Evolutionary conservation across 2,888 invertebrate genomes (phyloP).

Genomic region (Zygogramma bicolorata): DNA sequence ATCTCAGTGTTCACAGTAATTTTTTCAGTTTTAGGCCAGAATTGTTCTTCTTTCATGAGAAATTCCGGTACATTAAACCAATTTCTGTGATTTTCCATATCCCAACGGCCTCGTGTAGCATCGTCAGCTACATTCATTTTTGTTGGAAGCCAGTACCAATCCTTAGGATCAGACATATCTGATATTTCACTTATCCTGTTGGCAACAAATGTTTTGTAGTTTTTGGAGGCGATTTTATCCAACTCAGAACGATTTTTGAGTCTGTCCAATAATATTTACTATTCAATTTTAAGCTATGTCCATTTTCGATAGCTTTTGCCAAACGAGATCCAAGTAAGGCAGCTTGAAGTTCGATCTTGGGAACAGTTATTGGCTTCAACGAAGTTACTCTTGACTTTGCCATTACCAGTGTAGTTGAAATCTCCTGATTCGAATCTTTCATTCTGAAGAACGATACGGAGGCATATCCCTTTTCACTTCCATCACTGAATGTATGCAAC

Average conservation of each 20-base stretch:
- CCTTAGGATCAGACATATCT: not conserved
- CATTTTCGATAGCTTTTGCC: not conserved
- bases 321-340: not conserved
- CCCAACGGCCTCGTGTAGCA: not conserved
- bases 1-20: not conserved
- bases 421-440: not conserved
- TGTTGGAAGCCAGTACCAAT: not conserved
- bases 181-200: not conserved
- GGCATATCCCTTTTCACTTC: not conserved
- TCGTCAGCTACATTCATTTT: not conserved
- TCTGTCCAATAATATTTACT: not conserved
- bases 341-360: not conserved
- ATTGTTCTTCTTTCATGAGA: not conserved
- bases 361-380: not conserved
- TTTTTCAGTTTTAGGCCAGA: not conserved
- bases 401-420: no score
- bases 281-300: not conserved
- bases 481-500: not conserved
- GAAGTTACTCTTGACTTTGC: not conserved
- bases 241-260: not conserved
- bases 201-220: not conserved
- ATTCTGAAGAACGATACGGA: not conserved
- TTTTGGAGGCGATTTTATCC: not conserved
- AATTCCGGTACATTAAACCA: not conserved
- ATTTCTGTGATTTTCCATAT: not conserved